Base-by-base conservation (phyloP, 1,140 invertebrate genomes). In the Bradynema listronoti region DNA sequence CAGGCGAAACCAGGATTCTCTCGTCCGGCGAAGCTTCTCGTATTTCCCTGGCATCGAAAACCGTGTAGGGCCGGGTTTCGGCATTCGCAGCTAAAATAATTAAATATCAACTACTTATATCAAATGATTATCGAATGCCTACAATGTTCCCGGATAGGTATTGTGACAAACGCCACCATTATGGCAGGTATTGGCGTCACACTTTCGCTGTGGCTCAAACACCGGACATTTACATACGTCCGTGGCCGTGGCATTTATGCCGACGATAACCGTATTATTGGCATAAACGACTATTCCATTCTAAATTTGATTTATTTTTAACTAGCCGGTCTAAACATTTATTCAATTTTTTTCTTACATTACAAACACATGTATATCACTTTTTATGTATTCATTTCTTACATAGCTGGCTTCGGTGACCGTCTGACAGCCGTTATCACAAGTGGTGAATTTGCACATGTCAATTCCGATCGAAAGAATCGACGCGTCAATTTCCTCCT, bases 131-230 rank as follows among this genome's bases (percentile, higher is more conserved):
- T n/a, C n/a, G 56, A 16, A 63, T 7, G 42, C 27, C 29, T 24
- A 62, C 27, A 58, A 71, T 34, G 66, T 58, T 19, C 73, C 73
- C 25, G 76, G 75, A 32, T 72, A 34, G n/a, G 63, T 68, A 52
- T 77, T 75, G 50, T 77, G 74, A 39, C 74, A 77, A n/a, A 77
- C 68, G 16, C 76, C 74, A 11, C 61, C 69, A 46, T 77, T 77
- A 60, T 69, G 59, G 43, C 73, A 77, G 9, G 66, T 39, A 22
- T 61, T 59, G 6, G 30, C 27, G 22, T 70, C 58, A 54, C 72
- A 75, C 6, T 56, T 32, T 16, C 39, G 49, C n/a, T 65, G 69
- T 5, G 73, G 65, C n/a, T 51, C 34, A 63, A 70, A 73, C 1
- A 72, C 72, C 19, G 74, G 74, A 42, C 74, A 77, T 11, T 46